phyloP scores from a whole-genome alignment of 2,797 vertebrate species.

The Phrynocephalus forsythii region DNA sequence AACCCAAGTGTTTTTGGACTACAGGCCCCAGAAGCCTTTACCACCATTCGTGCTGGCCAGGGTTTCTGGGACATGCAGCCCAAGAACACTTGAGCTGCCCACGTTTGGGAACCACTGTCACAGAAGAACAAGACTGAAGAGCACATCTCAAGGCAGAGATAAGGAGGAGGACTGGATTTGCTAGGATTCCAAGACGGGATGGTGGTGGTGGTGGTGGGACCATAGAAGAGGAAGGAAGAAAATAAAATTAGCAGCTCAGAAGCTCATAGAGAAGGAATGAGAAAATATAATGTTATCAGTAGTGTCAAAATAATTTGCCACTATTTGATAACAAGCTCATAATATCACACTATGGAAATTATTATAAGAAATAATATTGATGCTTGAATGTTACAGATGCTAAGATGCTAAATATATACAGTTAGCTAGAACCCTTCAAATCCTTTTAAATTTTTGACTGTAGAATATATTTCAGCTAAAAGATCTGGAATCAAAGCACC shows the following conservation, averaged over 20 bases:
- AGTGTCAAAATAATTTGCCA: not conserved
- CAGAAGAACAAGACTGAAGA: not conserved
- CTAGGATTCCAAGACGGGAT: not conserved
- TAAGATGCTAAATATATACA: not conserved
- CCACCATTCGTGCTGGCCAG: too few species aligned
- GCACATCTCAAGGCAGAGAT: too few species aligned
- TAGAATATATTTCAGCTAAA: not conserved
- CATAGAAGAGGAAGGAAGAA: not conserved
- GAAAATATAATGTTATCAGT: not conserved
- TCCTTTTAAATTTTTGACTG: not conserved
- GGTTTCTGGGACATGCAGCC: too few species aligned
- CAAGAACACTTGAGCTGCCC: too few species aligned
- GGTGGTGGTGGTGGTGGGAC: too few species aligned
- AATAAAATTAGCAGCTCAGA: not conserved
- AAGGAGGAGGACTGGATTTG: not conserved
- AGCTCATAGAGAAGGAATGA: not conserved
- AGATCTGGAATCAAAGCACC: conserved; percentile 4
- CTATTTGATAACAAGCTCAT: not conserved
- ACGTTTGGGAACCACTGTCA: not conserved
- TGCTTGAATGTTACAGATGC: not conserved
- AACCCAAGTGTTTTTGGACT: too few species aligned
- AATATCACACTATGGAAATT: not conserved
- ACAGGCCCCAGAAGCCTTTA: too few species aligned
- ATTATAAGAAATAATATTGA: not conserved
- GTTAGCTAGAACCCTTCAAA: not conserved